phyloP scores from a whole-genome alignment of 2,797 vertebrate genomes.

The Mus spretus region DNA sequence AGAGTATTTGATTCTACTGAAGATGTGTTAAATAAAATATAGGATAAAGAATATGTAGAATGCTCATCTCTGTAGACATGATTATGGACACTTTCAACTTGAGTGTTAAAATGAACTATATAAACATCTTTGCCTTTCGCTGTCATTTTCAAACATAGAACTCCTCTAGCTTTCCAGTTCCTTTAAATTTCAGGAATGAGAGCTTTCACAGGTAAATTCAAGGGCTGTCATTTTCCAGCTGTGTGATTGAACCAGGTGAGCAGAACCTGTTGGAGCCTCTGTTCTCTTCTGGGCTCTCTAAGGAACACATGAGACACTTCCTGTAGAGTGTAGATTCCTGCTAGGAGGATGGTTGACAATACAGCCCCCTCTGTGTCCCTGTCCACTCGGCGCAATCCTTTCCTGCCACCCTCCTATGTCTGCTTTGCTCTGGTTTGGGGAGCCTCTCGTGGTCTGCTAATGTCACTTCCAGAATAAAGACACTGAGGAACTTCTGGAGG shows the following conservation, averaged over 20 bases:
- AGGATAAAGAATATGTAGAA: neutral
- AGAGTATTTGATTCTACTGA: slow-evolving; percentile 1
- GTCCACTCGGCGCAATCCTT: neutral
- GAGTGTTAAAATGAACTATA: neutral
- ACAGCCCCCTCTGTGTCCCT: neutral
- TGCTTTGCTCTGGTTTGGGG: neutral
- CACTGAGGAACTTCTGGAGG: neutral
- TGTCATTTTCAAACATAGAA: neutral
- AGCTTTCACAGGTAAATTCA: neutral
- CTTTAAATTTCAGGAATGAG: neutral
- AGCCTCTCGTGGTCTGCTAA: neutral
- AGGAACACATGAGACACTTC: neutral
- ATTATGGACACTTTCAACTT: neutral
- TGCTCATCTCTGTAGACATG: neutral
- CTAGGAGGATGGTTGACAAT: neutral
- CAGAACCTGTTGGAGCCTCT: neutral
- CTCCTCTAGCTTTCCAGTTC: too few relatives aligned
- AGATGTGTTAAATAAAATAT: slow-evolving; percentile 36
- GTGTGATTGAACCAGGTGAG: neutral
- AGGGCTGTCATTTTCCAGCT: neutral
- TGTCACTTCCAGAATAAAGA: neutral
- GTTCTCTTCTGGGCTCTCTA: neutral
- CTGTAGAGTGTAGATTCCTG: neutral
- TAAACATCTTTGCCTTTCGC: neutral
- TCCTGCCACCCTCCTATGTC: neutral